These are phyloP conservation scores for Pectinophora gossypiella DNA, from an alignment of 1,140 invertebrate species.

Conservation along the genomic window DNA sequence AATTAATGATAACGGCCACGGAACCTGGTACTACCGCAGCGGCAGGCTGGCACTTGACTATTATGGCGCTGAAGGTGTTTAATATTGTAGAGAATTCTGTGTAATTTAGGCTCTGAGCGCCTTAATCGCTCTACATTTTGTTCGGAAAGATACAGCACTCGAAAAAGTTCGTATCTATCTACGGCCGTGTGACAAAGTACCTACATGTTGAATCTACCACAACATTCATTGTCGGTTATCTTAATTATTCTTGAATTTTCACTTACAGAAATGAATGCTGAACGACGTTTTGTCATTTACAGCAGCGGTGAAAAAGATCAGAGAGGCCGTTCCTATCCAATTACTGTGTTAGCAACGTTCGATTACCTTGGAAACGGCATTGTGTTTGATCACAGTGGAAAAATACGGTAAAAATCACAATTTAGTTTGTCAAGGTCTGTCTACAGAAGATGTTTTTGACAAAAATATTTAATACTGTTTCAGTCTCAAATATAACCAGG, in stretches of 20 bases:
- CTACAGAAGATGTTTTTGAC: background rate
- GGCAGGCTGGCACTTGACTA: constrained; percentile 54
- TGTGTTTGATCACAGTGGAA: constrained; percentile 7
- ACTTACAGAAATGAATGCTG: background rate
- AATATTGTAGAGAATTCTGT: too few relatives aligned
- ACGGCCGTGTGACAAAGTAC: too few relatives aligned
- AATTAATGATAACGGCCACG: constrained; percentile 52
- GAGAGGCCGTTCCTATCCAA: background rate
- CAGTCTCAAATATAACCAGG: constrained; percentile 66
- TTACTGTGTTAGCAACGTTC: constrained; percentile 3
- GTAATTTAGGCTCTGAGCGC: too few relatives aligned
- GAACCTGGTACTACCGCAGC: constrained; percentile 53
- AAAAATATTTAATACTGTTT: constrained; percentile 5
- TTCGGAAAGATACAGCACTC: too few relatives aligned
- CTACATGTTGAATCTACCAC: too few relatives aligned
- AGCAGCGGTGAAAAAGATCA: background rate
- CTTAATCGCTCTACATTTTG: too few relatives aligned
- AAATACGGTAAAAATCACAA: constrained; percentile 2
- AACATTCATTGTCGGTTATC: too few relatives aligned
- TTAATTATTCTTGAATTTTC: too few relatives aligned
- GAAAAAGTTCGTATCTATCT: too few relatives aligned
- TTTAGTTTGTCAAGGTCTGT: background rate
- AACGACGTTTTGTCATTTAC: background rate
- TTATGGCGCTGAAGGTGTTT: constrained; percentile 63
- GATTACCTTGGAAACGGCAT: constrained; percentile 3